Evolutionary conservation across 2,888 invertebrate species (phyloP), one percentile per base, ranked within the genome.

Genomic region (Dugesia japonica): DNA sequence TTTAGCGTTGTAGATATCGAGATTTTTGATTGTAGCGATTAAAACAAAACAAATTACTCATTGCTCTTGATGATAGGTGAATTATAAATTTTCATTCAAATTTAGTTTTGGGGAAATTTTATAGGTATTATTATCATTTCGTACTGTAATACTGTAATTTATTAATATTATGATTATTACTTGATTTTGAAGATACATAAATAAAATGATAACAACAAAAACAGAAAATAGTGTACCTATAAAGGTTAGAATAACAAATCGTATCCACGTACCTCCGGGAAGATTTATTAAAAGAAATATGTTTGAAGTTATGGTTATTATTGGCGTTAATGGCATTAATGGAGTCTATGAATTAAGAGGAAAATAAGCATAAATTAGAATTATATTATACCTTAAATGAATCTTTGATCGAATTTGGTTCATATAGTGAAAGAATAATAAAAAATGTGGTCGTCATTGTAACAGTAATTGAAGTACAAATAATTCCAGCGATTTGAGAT

Each of bases 311-410:
- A 77, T 77, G 17, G 77, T 77, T 13, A 77, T 23, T 0, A 42
- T 31, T 31, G 77, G 77, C n/a, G 77, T 33, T 23, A 77, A n/a
- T 20, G 77, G 77, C 77, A 77, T 77, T 15, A 77, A 28, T 20
- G 77, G 77, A 4, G 77, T 71, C 74, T 74, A 74, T 33, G 7
- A 72, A 4, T 28, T 13, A 38, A 9, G 23, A 28, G 56, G 56
- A n/a, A 74, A 9, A 20, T 38, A 7, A 9, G 4, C 17, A 74
- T 33, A 4, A 71, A 74, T 9, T 4, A 7, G 4, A 74, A 9
- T 20, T 71, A 26, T 72, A 20, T 13, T n/a, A 26, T 7, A 75
- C 75, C 26, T 75, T 15, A 75, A 71, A 75, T 23, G 56, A 20
- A 71, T 75, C 75, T n/a, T 26, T 26, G 4, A n/a, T 7, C 7